phyloP scores from a whole-genome alignment of 2,113 vertebrate genomes.

The Nycticebus coucang region DNA sequence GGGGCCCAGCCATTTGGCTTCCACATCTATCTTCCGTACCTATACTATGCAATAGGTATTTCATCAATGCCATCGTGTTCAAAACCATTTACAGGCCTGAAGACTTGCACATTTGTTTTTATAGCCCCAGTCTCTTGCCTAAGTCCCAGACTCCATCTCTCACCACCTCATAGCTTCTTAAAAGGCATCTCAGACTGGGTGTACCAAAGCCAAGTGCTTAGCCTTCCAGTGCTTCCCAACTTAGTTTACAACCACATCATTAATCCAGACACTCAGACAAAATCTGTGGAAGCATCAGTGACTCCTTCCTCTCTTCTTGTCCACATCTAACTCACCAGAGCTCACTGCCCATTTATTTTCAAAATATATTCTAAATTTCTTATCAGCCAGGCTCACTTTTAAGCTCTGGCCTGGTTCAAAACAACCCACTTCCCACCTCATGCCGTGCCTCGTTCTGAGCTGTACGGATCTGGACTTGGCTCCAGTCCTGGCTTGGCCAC shows the following conservation, averaged over 20 bases:
- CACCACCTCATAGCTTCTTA: not conserved
- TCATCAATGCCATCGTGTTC: not conserved
- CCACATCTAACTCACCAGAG: not conserved
- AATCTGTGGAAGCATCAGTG: not conserved
- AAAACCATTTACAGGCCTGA: not conserved
- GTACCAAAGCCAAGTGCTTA: not conserved
- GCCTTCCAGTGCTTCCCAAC: not conserved
- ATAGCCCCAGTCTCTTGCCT: not conserved
- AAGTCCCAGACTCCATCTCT: not conserved
- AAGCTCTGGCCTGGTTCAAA: not conserved
- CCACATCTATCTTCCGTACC: not conserved
- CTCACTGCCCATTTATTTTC: not conserved
- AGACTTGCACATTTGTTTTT: not conserved
- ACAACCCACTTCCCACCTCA: rapidly evolving
- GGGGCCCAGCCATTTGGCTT: not conserved
- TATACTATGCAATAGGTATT: not conserved
- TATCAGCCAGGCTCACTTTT: not conserved
- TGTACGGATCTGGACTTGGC: not conserved
- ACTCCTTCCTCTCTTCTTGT: not conserved
- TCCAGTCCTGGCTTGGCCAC: not conserved
- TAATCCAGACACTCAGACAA: not conserved
- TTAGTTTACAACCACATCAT: not conserved
- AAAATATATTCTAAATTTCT: not conserved
- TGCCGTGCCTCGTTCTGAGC: not conserved
- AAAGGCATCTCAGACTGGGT: not conserved